Evolutionary conservation across 2,797 vertebrate genomes (phyloP).

Genomic region (Onychomys torridus): DNA sequence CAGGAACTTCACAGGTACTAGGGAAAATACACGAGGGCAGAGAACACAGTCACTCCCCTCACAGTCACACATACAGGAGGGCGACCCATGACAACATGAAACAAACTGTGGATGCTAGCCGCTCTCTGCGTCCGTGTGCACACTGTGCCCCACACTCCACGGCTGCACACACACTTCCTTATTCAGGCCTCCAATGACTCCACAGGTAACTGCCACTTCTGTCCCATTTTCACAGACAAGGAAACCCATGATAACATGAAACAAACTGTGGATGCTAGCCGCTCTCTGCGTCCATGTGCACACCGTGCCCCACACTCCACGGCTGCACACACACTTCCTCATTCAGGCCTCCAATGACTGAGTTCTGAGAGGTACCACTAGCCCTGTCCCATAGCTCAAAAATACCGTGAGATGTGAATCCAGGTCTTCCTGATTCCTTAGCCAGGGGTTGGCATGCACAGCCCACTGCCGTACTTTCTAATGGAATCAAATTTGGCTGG

Average conservation of each 20-base stretch:
- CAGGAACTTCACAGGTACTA: not conserved
- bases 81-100: not conserved
- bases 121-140: not conserved
- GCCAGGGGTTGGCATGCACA: not conserved
- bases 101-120: not conserved
- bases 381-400: not conserved
- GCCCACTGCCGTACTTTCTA: not conserved
- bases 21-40: not conserved
- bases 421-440: not conserved
- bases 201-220: not conserved
- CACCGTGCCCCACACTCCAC: not conserved
- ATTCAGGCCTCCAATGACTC: not conserved
- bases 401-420: constrained; percentile 22
- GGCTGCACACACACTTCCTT: not conserved
- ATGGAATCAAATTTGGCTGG: not conserved
- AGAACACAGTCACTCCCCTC: not conserved
- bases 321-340: not conserved
- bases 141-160: not conserved
- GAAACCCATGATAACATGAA: not conserved
- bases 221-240: not conserved
- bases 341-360: not conserved
- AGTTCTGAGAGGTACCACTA: not conserved
- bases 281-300: not conserved
- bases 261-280: not conserved
- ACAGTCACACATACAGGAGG: not conserved